Conservation (phyloP, 2,888 invertebrate species). For the Drosophila paranaensis region DNA sequence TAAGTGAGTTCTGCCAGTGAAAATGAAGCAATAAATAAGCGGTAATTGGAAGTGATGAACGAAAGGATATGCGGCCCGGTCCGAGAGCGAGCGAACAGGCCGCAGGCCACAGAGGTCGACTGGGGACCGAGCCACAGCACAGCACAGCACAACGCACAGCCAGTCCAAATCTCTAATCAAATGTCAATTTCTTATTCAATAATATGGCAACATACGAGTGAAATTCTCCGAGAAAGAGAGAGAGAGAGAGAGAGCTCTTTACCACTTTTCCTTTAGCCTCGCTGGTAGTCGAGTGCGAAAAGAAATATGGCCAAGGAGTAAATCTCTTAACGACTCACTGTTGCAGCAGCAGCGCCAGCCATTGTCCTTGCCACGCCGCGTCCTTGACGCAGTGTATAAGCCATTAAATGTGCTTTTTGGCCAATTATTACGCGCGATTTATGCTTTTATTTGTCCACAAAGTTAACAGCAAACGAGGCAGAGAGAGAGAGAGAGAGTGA, state of each 20-base stretch:
- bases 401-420: conserved; percentile 77
- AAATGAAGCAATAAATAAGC: conserved; percentile 76
- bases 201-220: conserved; percentile 61
- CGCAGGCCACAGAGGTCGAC: conserved; percentile 17
- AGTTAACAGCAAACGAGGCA: conserved; percentile 37
- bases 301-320: conserved; percentile 63
- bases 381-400: conserved; percentile 50
- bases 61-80: conserved; percentile 50
- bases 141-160: background rate
- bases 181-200: conserved; percentile 79
- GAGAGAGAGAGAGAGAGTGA: background rate
- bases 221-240: conserved; percentile 22
- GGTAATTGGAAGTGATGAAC: conserved; percentile 79
- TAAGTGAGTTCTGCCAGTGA: conserved; percentile 27
- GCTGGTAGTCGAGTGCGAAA: conserved; percentile 44
- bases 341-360: conserved; percentile 3
- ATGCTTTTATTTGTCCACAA: conserved; percentile 80
- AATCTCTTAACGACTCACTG: conserved; percentile 71
- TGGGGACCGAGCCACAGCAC: conserved; percentile 10
- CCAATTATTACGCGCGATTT: conserved; percentile 80
- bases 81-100: conserved; percentile 8
- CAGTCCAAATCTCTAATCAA: conserved; percentile 71
- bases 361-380: conserved; percentile 28
- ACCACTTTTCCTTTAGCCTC: background rate
- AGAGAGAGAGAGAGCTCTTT: background rate